Conservation (phyloP, 2,797 vertebrate genomes). For the Mionectes olivaceus region DNA sequence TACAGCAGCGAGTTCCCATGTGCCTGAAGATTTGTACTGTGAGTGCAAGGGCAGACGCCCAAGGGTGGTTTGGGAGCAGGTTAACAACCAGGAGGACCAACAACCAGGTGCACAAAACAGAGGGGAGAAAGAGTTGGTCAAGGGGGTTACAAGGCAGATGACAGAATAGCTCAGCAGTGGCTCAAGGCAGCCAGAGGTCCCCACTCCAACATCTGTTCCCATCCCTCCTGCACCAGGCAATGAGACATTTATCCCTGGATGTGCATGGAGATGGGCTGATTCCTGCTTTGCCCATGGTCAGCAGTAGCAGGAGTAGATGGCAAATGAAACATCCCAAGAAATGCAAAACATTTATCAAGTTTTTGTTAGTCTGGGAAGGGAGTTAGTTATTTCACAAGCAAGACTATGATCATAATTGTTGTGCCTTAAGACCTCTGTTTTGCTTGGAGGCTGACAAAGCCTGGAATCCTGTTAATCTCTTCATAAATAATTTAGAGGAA, state of each 20-base stretch:
- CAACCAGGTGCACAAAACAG: not conserved
- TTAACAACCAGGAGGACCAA: not conserved
- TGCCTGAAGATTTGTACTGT: not conserved
- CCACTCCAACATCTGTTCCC: fast-evolving
- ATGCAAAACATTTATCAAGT: not conserved
- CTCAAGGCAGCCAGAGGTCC: not conserved
- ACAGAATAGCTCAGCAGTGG: not conserved
- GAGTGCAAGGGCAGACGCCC: not conserved
- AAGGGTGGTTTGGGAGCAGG: not conserved
- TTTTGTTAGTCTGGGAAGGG: not conserved
- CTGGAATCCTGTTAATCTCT: not conserved
- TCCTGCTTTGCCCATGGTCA: not conserved
- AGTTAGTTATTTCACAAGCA: not conserved
- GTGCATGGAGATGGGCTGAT: not conserved
- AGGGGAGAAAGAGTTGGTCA: not conserved
- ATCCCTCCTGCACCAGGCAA: not conserved
- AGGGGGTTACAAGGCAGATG: not conserved
- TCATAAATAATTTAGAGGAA: not conserved
- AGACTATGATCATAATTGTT: not conserved
- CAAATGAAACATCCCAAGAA: not conserved
- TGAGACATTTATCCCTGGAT: not conserved
- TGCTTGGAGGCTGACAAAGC: not conserved
- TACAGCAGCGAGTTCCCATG: fast-evolving
- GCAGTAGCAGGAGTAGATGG: not conserved
- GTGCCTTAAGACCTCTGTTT: not conserved